These are phyloP conservation scores for Arenaria interpres DNA, from an alignment of 2,113 vertebrate genomes.

Conservation along the genomic window DNA sequence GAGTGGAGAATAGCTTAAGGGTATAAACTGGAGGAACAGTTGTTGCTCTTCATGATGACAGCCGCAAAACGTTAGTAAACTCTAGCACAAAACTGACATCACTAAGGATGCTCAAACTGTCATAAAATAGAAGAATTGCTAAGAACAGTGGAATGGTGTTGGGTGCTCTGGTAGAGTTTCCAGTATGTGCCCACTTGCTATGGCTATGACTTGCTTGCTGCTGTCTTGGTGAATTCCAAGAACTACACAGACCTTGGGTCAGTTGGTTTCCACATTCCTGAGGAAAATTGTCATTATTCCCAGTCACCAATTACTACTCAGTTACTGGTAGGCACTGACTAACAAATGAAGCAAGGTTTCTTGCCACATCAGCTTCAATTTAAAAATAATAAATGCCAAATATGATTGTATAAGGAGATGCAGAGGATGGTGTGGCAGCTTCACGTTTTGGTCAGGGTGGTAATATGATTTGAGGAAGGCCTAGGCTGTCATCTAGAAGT, in stretches of 20 bases:
- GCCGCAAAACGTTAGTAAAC: background rate
- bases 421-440: background rate
- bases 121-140: background rate
- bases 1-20: background rate
- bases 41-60: background rate
- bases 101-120: background rate
- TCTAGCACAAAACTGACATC: background rate
- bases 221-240: background rate
- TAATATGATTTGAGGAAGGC: background rate
- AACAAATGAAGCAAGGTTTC: background rate
- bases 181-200: accelerated
- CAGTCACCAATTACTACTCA: background rate
- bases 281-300: background rate
- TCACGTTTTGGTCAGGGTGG: background rate
- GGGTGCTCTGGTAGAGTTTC: background rate
- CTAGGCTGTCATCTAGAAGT: background rate
- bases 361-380: background rate
- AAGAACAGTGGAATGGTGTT: background rate
- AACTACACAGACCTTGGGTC: background rate
- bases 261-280: background rate
- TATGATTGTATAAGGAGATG: background rate
- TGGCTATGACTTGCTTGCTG: background rate
- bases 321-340: background rate
- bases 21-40: background rate
- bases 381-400: background rate